Conservation (phyloP, 2,888 invertebrate species). For the Danaus chrysippus region DNA sequence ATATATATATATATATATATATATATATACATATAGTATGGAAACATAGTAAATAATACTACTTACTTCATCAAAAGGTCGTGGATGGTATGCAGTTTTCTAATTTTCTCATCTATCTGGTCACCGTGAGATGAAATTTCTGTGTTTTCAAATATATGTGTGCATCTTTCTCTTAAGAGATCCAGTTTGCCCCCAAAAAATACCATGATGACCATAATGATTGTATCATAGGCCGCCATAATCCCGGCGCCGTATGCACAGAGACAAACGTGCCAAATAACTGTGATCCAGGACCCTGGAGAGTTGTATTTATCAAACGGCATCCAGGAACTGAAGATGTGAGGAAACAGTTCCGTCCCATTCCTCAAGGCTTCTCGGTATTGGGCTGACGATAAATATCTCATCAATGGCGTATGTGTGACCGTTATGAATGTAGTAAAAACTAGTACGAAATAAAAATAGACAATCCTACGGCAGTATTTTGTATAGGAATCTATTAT, state of each 20-base stretch:
- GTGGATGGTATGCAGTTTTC: conserved; percentile 52
- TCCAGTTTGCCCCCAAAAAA: conserved; percentile 65
- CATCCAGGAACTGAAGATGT: conserved; percentile 67
- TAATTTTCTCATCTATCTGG: conserved; percentile 39
- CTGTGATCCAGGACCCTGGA: conserved; percentile 59
- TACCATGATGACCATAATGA: conserved; percentile 54
- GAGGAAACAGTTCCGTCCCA: conserved; percentile 57
- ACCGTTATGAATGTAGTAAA: conserved; percentile 53
- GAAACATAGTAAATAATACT: conserved; percentile 5
- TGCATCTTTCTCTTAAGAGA: conserved; percentile 55
- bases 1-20: no score
- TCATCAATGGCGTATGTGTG: conserved; percentile 47
- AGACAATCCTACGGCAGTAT: conserved; percentile 55
- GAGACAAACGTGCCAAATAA: conserved; percentile 49
- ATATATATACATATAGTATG: no score
- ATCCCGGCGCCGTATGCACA: conserved; percentile 53
- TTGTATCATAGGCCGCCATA: conserved; percentile 57
- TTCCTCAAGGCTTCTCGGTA: conserved; percentile 50
- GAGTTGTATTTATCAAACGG: conserved; percentile 58
- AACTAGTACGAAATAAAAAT: conserved; percentile 60
- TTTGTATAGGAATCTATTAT: conserved; percentile 56
- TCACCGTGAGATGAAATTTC: conserved; percentile 36
- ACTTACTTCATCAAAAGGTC: conserved; percentile 57
- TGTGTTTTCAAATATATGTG: conserved; percentile 45
- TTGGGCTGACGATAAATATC: conserved; percentile 45